Evolutionary conservation across 2,113 vertebrate species (phyloP), one percentile per base, ranked within the genome.

Genomic region (Steatornis caripensis): DNA sequence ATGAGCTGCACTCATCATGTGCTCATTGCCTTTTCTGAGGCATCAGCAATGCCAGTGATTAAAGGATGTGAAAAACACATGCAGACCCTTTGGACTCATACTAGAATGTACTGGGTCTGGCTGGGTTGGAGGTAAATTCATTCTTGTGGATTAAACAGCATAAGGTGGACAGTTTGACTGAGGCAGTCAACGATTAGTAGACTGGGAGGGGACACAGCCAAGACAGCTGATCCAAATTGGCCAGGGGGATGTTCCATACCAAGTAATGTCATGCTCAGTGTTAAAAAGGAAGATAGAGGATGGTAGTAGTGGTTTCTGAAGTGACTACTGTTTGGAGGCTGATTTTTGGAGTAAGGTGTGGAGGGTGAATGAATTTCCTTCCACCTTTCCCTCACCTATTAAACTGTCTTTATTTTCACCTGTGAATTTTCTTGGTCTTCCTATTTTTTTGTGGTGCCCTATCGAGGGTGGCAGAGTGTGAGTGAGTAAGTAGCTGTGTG

Each of bases 391-490:
- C 24, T 78, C 5, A 9, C 7, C 5, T 84, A 34, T 57, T 70
- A 70, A 78, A 16, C 4, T 39, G 7, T 9, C 21, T 62, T 62
- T 26, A 34, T 26, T 81, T 86, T 84, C 17, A 66, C 2, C 5
- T 16, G 14, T 30, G 3, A 66, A 1, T 2, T 20, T 37, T 27
- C 43, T 70, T 71, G 3, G 8, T 64, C 8, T 53, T 75, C 5
- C 5, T 66, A 1, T 16, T 51, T 55, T 70, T 79, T 48, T 2
- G 6, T 43, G 39, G 5, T 32, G 11, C 65, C 8, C 24, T 88
- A 13, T 20, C 79, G 32, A 2, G 4, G 3, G 2, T 79, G 17
- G 39, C 41, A 68, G 12, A 36, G 10, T 3, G 15, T 0, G 1
- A 64, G 22, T 54, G 21, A 79, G 8, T n/a, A 70, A 43, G 45